Conservation (phyloP, 1,140 invertebrate species). For the Tetramorium simillimum region DNA sequence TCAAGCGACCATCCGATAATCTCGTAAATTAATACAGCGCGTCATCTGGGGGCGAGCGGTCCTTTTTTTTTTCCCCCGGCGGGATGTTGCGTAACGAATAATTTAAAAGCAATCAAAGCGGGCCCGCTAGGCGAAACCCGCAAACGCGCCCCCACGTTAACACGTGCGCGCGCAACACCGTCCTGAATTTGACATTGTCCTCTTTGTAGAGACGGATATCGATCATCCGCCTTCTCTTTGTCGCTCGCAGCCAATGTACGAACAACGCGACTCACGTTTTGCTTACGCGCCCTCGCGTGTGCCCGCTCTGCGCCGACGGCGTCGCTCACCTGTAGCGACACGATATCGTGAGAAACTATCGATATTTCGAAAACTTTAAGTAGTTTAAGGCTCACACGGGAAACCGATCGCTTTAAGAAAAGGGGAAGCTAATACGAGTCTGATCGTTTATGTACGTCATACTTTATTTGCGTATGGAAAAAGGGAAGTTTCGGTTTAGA, state of each 20-base stretch:
- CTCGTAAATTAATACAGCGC: constrained; percentile 47
- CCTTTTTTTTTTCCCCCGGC: constrained; percentile 38
- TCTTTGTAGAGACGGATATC: constrained; percentile 70
- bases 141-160: constrained; percentile 58
- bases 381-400: constrained; percentile 7
- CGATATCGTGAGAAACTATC: constrained; percentile 28
- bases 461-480: neutral
- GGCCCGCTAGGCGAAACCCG: constrained; percentile 47
- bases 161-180: constrained; percentile 60
- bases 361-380: constrained; percentile 57
- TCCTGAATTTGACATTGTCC: constrained; percentile 75
- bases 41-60: neutral
- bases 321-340: constrained; percentile 46
- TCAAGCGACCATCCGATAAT: constrained; percentile 45
- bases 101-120: constrained; percentile 64
- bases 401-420: constrained; percentile 16
- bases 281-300: constrained; percentile 35
- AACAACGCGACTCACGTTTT: constrained; percentile 66
- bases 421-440: neutral
- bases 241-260: constrained; percentile 52
- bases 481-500: neutral
- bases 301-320: neutral
- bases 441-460: neutral
- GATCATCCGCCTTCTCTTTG: constrained; percentile 70
- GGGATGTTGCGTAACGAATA: constrained; percentile 60